Evolutionary conservation across 2,113 vertebrate species (phyloP), one percentile per base, ranked within the genome.

Genomic region (Macroglossus sobrinus): DNA sequence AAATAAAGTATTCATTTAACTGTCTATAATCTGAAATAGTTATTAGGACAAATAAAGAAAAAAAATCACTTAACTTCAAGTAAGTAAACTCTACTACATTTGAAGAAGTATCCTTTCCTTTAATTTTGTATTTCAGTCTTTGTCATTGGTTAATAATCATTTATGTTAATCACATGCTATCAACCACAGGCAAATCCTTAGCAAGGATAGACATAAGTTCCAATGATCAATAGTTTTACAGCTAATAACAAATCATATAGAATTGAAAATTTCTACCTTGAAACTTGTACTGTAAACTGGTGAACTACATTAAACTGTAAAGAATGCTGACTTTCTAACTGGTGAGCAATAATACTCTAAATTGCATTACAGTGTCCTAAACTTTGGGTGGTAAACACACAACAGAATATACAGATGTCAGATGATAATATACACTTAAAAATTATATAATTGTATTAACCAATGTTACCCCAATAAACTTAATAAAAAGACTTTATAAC

Each of bases 151-250:
- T 75, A 82, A 89, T 85, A 68, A 72, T 19, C 33, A 43, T 85
- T 95, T 86, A 66, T 93, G 89, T 95, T 82, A 95, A 89, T 10
- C 22, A 69, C 66, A 72, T 45, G 12, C 68, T 89, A 81, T 53
- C 72, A 74, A 55, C 61, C 40, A 85, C 10, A 82, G 78, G 55
- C 68, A 89, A 86, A 86, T 86, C 8, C 45, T 92, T 80, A 94
- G 59, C 1, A 59, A 88, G 28, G 38, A 12, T 43, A 57, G 30
- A 21, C 66, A 75, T 74, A 59, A 92, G 93, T 47, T 69, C 78
- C 45, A 88, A 61, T 85, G 88, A 69, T 85, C 64, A 89, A 74
- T 74, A 74, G 68, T 78, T 96, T 95, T 82, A 85, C 33, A 88
- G 81, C 12, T 80, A 93, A 89, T 26, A 91, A 74, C 53, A 89